phyloP scores from a whole-genome alignment of 2,113 vertebrate genomes.

The Brachirus orientalis region DNA sequence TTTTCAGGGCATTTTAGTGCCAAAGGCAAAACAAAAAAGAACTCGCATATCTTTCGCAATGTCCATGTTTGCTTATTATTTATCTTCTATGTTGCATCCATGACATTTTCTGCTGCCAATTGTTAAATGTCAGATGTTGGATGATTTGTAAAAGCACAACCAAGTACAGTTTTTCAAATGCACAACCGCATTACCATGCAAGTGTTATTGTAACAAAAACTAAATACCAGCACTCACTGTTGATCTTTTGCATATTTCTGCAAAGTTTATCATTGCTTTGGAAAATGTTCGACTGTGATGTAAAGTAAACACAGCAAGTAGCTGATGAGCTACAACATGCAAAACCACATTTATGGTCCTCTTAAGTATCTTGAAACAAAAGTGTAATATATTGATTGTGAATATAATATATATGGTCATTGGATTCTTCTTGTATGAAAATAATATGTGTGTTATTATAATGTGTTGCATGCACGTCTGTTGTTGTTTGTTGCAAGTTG shows the following conservation, averaged over 20 bases:
- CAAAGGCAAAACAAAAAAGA: too few relatives aligned
- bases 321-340: constrained; percentile 20
- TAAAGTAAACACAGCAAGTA: constrained; percentile 25
- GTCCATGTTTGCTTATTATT: too few relatives aligned
- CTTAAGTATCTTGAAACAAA: constrained; percentile 63
- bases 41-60: too few relatives aligned
- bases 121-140: not conserved
- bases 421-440: constrained; percentile 65
- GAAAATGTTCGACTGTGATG: constrained; percentile 5
- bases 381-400: constrained; percentile 82
- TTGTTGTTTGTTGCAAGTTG: constrained; percentile 65
- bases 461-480: constrained; percentile 70
- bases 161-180: constrained; percentile 10
- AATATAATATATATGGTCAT: constrained; percentile 76
- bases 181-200: constrained; percentile 9
- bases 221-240: too few relatives aligned
- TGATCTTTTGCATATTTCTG: too few relatives aligned
- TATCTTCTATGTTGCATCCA: too few relatives aligned
- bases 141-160: constrained; percentile 14
- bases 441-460: constrained; percentile 21
- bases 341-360: constrained; percentile 61
- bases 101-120: not conserved
- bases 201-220: not conserved
- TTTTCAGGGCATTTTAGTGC: too few relatives aligned
- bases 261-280: not conserved